Evolutionary conservation across 2,797 vertebrate species (phyloP), one percentile per base, ranked within the genome.

Genomic region (Melanotaenia boesemani): DNA sequence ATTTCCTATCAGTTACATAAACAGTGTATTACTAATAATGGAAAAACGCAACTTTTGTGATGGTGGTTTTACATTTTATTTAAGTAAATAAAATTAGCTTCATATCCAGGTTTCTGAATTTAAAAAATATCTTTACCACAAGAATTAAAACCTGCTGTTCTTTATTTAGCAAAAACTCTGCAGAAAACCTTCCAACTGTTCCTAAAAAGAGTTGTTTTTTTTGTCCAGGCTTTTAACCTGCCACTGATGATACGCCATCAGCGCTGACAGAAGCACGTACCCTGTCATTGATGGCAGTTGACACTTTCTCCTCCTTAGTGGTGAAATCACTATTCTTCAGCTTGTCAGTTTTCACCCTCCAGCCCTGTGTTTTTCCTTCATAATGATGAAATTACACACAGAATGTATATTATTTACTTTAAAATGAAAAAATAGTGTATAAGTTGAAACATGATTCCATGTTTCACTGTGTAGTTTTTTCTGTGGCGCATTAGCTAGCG

Each of bases 281-380:
- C 86, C 88, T 80, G 80, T 86, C 86, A 89, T 89, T 75, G 83
- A 76, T 50, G 73, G 69, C 82, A 87, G 87, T 80, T 81, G 84
- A 81, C 67, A 71, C 80, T 80, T 84, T 90, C 72, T 77, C 74
- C 76, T 67, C 79, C 70, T 69, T 65, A 88, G 86, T 80, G 86
- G 55, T 70, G 41, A 90, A 89, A 92, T 91, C 76, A 89, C 88
- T 80, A 28, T 84, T 70, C 82, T 90, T 68, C 65, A 76, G 62
- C 72, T 34, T 71, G 84, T 84, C 84, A 67, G 12, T 36, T 72
- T 72, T 69, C 69, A 67, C 28, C 65, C 56, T 26, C 50, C 46
- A 61, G 11, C 9, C 12, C 67, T 24, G 24, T 67, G 58, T 64
- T 74, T 85, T 79, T 71, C 74, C 73, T 56, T 63, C 50, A 56